Evolutionary conservation across 2,888 invertebrate genomes (phyloP).

Genomic region (Galeopsomyia nigrocyanea): DNA sequence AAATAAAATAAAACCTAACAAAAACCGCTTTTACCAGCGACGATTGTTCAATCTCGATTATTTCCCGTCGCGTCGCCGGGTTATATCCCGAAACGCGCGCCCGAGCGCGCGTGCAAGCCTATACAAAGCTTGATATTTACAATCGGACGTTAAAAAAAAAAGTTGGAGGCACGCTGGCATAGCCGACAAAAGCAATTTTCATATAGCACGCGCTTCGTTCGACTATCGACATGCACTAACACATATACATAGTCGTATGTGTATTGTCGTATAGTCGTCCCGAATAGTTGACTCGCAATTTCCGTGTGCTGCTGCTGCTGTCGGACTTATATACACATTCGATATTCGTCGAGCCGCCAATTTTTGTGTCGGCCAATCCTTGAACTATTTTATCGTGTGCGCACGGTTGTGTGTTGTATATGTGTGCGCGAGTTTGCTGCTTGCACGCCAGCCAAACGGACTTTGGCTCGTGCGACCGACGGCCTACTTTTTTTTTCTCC

Average conservation of each 20-base stretch:
- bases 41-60: slow-evolving; percentile 7
- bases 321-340: slow-evolving; percentile 11
- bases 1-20: not conserved
- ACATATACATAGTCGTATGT: no score
- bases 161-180: slow-evolving; percentile 7
- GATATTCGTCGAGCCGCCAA: not conserved
- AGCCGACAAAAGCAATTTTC: slow-evolving; percentile 29
- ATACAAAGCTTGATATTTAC: slow-evolving; percentile 10
- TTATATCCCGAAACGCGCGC: not conserved
- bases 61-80: not conserved
- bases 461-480: not conserved
- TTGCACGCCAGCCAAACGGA: no score
- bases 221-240: slow-evolving; percentile 3
- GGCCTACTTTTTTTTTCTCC: slow-evolving; percentile 30
- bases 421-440: no score
- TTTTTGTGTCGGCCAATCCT: slow-evolving; percentile 7
- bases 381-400: slow-evolving; percentile 35
- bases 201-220: slow-evolving; percentile 5
- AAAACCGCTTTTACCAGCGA: not conserved
- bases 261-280: not conserved
- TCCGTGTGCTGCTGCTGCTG: slow-evolving; percentile 2
- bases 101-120: no score
- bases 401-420: no score
- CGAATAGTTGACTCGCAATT: slow-evolving; percentile 27
- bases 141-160: slow-evolving; percentile 3